Base-by-base conservation (phyloP, 2,797 vertebrate genomes). In the Syngnathus acus region DNA sequence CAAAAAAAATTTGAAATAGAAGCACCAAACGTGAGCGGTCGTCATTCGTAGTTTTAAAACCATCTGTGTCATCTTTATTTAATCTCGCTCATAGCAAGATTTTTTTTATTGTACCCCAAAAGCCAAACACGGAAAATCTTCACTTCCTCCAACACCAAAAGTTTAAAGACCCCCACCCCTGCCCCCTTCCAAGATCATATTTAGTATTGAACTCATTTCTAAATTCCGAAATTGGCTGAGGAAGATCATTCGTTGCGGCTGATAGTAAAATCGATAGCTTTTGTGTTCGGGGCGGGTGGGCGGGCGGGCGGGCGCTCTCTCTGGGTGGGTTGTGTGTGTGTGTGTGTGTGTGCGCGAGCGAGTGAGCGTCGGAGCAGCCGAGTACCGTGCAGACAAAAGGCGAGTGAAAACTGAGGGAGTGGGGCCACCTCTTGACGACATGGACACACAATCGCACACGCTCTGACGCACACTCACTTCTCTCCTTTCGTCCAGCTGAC, bases 351-450 rank as follows among this genome's bases (percentile, higher is more conserved):
- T 66, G 75, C 74, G 70, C 66, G 61, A 53, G 66, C 50, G 70
- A 68, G 70, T 64, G 58, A 47, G 70, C 17, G 54, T 62, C 65
- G 45, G 76, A 21, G 51, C 16, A 64, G 16, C 66, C 43, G 26
- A 64, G 70, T 23, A 74, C 78, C 75, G 85, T 79, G 86, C 90
- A 90, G 87, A 86, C 83, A 82, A 86, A 72, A 60, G 78, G 78
- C 79, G 83, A 83, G 84, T 84, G 87, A 89, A 98, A 98, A 94
- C 92, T 95, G 91, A 92, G 93, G 90, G 92, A 92, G 94, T 96
- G 94, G 95, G 93, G 96, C 95, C 96, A 91, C 89, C 95, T 98
- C 95, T 96, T 97, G 96, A 95, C 95, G 91, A 92, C 88, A 90
- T 47, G 68, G 91, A 88, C 87, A 92, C 86, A 91, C 87, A 86